Conservation (phyloP, 2,797 vertebrate genomes). For the Knipowitschia caucasica region DNA sequence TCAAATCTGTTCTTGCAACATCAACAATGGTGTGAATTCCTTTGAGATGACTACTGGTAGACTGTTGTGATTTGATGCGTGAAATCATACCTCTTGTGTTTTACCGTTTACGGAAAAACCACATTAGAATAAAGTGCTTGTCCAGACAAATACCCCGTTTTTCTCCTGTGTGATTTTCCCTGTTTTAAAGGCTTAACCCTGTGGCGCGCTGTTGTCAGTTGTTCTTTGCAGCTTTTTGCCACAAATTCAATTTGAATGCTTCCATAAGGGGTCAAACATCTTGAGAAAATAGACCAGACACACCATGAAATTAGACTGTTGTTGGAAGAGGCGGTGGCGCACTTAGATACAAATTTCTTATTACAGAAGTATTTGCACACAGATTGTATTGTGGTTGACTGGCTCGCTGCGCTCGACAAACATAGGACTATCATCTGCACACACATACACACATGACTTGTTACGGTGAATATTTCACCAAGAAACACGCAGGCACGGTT, state of each 20-base stretch:
- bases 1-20: too few species aligned
- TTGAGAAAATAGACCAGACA: conserved; percentile 73
- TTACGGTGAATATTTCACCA: background rate
- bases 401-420: conserved; percentile 52
- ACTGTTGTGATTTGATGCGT: conserved; percentile 22
- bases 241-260: conserved; percentile 77
- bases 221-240: conserved; percentile 61
- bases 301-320: conserved; percentile 80
- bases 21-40: too few species aligned
- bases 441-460: conserved; percentile 28
- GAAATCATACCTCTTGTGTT: conserved; percentile 37
- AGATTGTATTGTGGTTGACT: conserved; percentile 53
- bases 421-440: conserved; percentile 33
- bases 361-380: conserved; percentile 61
- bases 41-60: too few species aligned
- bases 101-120: conserved; percentile 59
- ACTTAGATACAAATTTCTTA: conserved; percentile 71
- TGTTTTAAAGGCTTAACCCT: conserved; percentile 57
- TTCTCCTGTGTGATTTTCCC: conserved; percentile 45
- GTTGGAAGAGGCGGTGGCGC: conserved; percentile 58
- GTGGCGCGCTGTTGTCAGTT: conserved; percentile 37
- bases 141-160: conserved; percentile 53
- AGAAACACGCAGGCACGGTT: background rate
- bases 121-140: conserved; percentile 67
- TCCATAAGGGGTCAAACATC: conserved; percentile 73